These are phyloP conservation scores for Cynopterus sphinx DNA, from an alignment of 2,797 vertebrate species.

Conservation along the genomic window DNA sequence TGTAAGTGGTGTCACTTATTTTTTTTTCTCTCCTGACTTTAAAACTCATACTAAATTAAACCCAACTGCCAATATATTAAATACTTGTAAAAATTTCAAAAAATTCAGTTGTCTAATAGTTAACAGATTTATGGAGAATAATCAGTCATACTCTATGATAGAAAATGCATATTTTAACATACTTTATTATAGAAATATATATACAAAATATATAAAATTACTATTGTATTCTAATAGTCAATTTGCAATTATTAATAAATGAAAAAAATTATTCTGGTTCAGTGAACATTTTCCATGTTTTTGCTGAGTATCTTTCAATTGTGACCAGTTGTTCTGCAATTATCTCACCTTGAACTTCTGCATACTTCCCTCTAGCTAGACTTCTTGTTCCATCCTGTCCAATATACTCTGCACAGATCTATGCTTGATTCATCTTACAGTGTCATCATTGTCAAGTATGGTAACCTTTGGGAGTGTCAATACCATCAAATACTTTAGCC, in stretches of 20 bases:
- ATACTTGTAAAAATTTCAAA: neutral
- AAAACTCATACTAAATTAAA: neutral
- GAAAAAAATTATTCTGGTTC: neutral
- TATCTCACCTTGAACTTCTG: neutral
- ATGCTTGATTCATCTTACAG: neutral
- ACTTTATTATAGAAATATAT: neutral
- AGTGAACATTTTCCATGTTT: neutral
- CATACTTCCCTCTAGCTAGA: neutral
- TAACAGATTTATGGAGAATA: neutral
- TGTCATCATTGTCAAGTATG: neutral
- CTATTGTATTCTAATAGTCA: neutral
- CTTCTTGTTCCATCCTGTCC: neutral
- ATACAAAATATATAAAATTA: neutral
- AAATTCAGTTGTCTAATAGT: neutral
- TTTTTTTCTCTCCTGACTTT: neutral
- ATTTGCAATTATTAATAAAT: neutral
- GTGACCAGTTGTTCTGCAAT: neutral
- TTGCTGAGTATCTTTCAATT: neutral
- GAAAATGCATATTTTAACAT: neutral
- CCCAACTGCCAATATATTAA: neutral
- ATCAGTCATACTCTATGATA: neutral
- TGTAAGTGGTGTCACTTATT: neutral
- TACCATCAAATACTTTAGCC: neutral
- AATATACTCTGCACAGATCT: neutral
- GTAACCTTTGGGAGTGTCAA: neutral